A percentile compares a stretch with the other conserved stretches of the same genome.
Conservation (phyloP, 2,797 vertebrate species). For the Gadopsis bispinosus region DNA sequence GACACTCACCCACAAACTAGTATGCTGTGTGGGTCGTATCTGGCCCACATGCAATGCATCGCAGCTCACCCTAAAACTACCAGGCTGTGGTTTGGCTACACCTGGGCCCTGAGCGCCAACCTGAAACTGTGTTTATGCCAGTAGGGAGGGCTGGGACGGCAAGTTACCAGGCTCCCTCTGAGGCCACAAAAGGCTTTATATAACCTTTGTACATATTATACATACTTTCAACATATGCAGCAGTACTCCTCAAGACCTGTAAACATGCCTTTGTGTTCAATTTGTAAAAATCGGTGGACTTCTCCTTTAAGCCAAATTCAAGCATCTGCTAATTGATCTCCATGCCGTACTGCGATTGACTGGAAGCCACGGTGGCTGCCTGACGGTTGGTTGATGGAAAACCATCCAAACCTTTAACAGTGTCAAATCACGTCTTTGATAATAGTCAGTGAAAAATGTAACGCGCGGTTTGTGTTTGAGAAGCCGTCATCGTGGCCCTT, state of each 20-base stretch:
- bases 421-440: neutral
- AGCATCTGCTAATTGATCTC: slow-evolving; percentile 6
- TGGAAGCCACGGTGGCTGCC: neutral
- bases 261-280: neutral
- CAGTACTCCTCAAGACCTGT: neutral
- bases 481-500: neutral
- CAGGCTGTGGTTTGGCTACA: neutral
- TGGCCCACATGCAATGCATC: neutral
- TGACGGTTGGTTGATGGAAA: too few relatives aligned
- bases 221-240: neutral
- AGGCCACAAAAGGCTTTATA: neutral
- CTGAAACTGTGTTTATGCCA: slow-evolving; percentile 5
- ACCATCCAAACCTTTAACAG: neutral
- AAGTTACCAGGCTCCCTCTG: neutral
- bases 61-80: neutral
- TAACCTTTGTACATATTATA: neutral
- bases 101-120: neutral
- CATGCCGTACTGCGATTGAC: neutral
- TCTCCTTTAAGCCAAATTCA: slow-evolving; percentile 2
- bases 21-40: slow-evolving; percentile 22
- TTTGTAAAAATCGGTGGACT: neutral
- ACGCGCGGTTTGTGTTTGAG: neutral
- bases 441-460: neutral
- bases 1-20: slow-evolving; percentile 15
- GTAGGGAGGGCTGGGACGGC: too few relatives aligned